phyloP scores from a whole-genome alignment of 2,113 vertebrate genomes.

The Eretmochelys imbricata region DNA sequence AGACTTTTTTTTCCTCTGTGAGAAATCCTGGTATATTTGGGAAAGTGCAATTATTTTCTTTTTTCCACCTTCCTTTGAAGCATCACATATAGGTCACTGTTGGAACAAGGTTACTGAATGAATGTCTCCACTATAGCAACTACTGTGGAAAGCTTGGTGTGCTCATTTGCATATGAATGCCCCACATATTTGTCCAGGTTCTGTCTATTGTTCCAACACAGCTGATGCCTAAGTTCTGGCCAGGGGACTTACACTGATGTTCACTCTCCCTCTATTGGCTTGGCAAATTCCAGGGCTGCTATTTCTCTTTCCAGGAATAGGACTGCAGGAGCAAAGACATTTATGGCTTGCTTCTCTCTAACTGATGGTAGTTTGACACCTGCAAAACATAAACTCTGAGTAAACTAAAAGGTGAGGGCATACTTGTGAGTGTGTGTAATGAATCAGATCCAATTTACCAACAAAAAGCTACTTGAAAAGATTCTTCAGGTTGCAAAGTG shows the following conservation, averaged over 20 bases:
- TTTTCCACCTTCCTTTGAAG: background rate
- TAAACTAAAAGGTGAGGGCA: background rate
- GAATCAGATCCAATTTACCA: background rate
- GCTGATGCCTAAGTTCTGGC: background rate
- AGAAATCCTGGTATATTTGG: background rate
- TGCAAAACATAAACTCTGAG: background rate
- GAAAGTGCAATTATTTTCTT: background rate
- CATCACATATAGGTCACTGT: background rate
- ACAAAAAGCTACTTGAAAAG: background rate
- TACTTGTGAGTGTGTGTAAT: background rate
- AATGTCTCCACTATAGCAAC: background rate
- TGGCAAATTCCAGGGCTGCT: background rate
- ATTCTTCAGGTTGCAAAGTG: background rate
- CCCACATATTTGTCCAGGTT: background rate
- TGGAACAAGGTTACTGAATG: background rate
- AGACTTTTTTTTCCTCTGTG: background rate
- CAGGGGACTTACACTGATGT: background rate
- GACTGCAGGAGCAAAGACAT: background rate
- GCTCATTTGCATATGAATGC: background rate
- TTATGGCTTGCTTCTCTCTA: background rate
- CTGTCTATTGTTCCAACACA: background rate
- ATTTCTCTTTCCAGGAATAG: background rate
- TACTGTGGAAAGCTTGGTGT: background rate
- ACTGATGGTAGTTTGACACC: background rate
- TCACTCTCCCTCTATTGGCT: background rate